phyloP scores from a whole-genome alignment of 1,140 invertebrate species.

The Geopemphigus sp. region DNA sequence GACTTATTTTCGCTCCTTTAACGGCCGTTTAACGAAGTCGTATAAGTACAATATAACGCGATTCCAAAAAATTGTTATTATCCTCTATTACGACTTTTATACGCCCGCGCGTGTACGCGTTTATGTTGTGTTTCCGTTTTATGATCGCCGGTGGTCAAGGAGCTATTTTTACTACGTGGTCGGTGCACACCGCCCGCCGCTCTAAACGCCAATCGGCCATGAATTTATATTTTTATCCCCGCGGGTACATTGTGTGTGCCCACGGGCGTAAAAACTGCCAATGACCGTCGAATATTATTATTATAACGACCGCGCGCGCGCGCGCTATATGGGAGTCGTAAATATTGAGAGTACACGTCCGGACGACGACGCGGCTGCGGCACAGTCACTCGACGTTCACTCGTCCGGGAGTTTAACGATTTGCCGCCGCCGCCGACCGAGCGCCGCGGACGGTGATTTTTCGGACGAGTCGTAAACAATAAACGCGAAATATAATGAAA shows the following conservation, averaged over 20 bases:
- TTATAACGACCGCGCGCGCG: constrained; percentile 21
- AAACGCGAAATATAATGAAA: background rate
- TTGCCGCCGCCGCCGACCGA: background rate
- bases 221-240: constrained; percentile 33
- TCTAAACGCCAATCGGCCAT: constrained; percentile 46
- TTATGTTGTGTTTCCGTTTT: constrained; percentile 3
- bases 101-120: too few relatives aligned
- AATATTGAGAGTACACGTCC: background rate
- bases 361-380: background rate
- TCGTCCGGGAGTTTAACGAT: background rate
- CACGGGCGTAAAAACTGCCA: constrained; percentile 36
- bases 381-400: background rate
- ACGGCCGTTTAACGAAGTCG: constrained; percentile 22
- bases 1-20: constrained; percentile 30
- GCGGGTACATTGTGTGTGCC: background rate
- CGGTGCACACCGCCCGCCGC: background rate
- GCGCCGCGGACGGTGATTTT: background rate
- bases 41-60: background rate
- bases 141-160: constrained; percentile 39
- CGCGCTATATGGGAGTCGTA: constrained; percentile 35
- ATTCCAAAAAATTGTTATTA: constrained; percentile 24
- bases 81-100: constrained; percentile 4
- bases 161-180: constrained; percentile 28
- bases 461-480: constrained; percentile 7
- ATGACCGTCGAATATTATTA: constrained; percentile 39